Conservation (phyloP, 2,888 invertebrate genomes). For the Anaspis maculata region DNA sequence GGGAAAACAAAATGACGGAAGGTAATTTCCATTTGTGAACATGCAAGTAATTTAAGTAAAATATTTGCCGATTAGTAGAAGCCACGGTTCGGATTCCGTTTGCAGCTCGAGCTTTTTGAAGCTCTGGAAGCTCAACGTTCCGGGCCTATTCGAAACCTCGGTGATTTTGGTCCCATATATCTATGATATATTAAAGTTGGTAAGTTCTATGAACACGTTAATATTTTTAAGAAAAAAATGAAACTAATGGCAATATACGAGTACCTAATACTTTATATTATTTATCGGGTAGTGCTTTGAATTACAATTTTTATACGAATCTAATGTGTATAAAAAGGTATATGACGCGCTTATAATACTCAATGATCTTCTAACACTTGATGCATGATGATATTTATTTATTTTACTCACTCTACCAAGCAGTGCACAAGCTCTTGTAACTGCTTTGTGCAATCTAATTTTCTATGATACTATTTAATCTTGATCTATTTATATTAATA, state of each 20-base stretch:
- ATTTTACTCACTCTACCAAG: too few species aligned
- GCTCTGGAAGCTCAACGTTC: slow-evolving; percentile 30
- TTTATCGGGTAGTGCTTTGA: background rate
- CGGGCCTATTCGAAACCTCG: slow-evolving; percentile 26
- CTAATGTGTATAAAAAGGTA: too few species aligned
- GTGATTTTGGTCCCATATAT: slow-evolving; percentile 84
- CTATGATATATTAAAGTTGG: slow-evolving; percentile 87
- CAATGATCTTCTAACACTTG: too few species aligned
- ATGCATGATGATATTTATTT: too few species aligned
- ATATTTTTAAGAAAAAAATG: background rate
- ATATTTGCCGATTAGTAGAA: slow-evolving; percentile 40
- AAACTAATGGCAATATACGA: background rate
- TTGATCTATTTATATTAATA: background rate
- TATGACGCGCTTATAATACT: too few species aligned
- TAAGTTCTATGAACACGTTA: slow-evolving; percentile 88
- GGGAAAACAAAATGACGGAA: slow-evolving; percentile 32
- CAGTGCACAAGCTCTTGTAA: too few species aligned
- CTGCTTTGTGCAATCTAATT: too few species aligned
- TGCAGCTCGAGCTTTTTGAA: slow-evolving; percentile 27
- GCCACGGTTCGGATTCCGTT: slow-evolving; percentile 8
- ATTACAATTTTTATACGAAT: background rate
- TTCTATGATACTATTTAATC: too few species aligned
- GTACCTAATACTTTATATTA: too few species aligned
- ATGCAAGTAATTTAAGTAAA: slow-evolving; percentile 35
- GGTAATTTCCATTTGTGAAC: slow-evolving; percentile 49